Percentiles rank a stretch among this genome's conserved stretches.
phyloP scores from a whole-genome alignment of 2,888 invertebrate genomes.

The Pterostichus madidus region DNA sequence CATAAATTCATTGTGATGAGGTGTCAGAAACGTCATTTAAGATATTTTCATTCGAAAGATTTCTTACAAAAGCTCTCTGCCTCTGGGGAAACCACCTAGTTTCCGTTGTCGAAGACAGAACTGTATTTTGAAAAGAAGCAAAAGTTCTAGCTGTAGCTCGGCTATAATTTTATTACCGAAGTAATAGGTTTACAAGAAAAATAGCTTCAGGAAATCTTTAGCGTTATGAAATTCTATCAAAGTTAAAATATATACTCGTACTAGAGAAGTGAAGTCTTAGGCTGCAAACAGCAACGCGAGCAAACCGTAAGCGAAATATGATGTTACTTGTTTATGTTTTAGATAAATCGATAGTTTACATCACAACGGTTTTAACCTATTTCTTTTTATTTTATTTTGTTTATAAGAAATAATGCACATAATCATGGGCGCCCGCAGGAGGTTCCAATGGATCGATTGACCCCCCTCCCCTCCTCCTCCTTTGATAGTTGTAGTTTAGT shows the following conservation, averaged over 20 bases:
- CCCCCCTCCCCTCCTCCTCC: too few species aligned
- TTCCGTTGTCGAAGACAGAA: neutral
- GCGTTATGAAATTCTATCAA: conserved; percentile 35
- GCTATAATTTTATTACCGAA: conserved; percentile 34
- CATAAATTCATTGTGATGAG: too few species aligned
- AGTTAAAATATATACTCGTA: conserved; percentile 21
- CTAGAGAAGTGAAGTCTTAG: neutral
- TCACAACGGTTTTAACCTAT: conserved; percentile 25
- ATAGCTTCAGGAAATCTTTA: conserved; percentile 28
- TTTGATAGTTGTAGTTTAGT: too few species aligned
- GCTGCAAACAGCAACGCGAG: neutral
- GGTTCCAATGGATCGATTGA: too few species aligned
- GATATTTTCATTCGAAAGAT: too few species aligned
- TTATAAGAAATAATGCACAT: neutral
- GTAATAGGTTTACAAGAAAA: conserved; percentile 52
- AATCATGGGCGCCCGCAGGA: too few species aligned
- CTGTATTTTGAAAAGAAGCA: neutral
- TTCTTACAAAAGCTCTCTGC: too few species aligned
- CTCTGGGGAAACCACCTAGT: too few species aligned
- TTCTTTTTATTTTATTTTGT: conserved; percentile 16
- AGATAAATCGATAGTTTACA: conserved; percentile 25
- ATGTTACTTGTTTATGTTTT: conserved; percentile 40
- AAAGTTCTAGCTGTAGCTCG: neutral
- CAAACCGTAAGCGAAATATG: conserved; percentile 38
- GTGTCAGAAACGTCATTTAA: too few species aligned